phyloP scores from a whole-genome alignment of 2,113 vertebrate genomes.

The Passer domesticus region DNA sequence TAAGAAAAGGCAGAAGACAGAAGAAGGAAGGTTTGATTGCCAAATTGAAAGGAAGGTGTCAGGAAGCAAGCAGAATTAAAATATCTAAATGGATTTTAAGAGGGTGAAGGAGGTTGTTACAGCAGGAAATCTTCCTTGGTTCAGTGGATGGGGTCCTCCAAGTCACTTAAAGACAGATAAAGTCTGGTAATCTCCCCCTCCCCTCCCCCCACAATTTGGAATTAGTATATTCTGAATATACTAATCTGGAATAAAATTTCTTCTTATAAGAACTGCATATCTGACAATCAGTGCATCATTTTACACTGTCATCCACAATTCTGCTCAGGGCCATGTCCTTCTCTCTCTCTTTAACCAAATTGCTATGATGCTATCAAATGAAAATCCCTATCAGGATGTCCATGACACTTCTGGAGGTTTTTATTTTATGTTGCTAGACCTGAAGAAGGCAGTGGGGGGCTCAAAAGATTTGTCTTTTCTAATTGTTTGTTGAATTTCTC shows the following conservation, averaged over 20 bases:
- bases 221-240: neutral
- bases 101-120: neutral
- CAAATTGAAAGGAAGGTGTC: neutral
- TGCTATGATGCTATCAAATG: neutral
- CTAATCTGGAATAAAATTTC: neutral
- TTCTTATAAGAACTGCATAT: neutral
- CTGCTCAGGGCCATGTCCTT: neutral
- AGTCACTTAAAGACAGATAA: neutral
- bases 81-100: neutral
- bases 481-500: neutral
- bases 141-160: neutral
- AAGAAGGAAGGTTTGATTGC: neutral
- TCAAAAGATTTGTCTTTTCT: neutral
- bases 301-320: neutral
- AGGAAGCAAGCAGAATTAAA: neutral
- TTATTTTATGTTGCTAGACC: neutral
- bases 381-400: neutral
- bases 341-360: neutral
- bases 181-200: neutral
- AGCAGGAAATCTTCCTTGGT: neutral
- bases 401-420: neutral
- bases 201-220: accelerated
- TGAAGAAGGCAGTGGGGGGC: neutral
- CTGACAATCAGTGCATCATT: neutral
- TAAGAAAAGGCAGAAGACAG: neutral